Percentiles rank a stretch among this genome's conserved stretches.
These are phyloP conservation scores for Lordiphosa andalusiaca DNA, from an alignment of 2,888 invertebrate genomes.

Conservation along the genomic window DNA sequence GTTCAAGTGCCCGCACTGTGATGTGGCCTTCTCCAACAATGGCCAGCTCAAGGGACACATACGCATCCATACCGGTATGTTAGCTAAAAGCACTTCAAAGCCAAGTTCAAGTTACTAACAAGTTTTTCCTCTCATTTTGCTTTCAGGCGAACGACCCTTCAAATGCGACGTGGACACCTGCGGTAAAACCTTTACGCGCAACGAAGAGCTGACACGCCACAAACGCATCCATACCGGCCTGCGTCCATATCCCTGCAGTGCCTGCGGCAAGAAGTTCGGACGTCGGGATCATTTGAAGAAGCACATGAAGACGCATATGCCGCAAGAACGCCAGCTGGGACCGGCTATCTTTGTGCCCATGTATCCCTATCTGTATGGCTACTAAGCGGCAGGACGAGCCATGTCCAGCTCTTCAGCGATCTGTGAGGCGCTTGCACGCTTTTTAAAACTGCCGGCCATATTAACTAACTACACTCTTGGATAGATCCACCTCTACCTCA, in stretches of 20 bases:
- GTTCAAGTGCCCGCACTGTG: conserved; percentile 94
- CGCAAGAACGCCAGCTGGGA: conserved; percentile 84
- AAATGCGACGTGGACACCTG: conserved; percentile 92
- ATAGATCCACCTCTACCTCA: conserved; percentile 68
- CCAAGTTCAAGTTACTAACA: conserved; percentile 33
- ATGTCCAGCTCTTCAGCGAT: conserved; percentile 33
- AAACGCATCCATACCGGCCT: conserved; percentile 93
- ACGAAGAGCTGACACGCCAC: conserved; percentile 95
- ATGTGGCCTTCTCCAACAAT: conserved; percentile 95
- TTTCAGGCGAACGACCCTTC: conserved; percentile 89
- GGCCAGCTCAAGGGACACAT: conserved; percentile 95
- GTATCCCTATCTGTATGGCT: conserved; percentile 84
- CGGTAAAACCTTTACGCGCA: conserved; percentile 94
- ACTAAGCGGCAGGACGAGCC: conserved; percentile 71
- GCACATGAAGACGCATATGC: conserved; percentile 91
- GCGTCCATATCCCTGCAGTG: conserved; percentile 90
- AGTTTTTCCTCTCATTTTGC: no score
- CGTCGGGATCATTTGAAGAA: conserved; percentile 97
- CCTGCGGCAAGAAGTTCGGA: conserved; percentile 96
- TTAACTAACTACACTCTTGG: conserved; percentile 17
- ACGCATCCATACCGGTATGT: conserved; percentile 91
- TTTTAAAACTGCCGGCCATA: conserved; percentile 41
- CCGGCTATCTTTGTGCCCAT: conserved; percentile 84
- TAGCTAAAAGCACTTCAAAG: neutral
- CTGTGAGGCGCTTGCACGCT: conserved; percentile 69